phyloP scores from a whole-genome alignment of 2,888 invertebrate species.

The Drosophila eohydei region DNA sequence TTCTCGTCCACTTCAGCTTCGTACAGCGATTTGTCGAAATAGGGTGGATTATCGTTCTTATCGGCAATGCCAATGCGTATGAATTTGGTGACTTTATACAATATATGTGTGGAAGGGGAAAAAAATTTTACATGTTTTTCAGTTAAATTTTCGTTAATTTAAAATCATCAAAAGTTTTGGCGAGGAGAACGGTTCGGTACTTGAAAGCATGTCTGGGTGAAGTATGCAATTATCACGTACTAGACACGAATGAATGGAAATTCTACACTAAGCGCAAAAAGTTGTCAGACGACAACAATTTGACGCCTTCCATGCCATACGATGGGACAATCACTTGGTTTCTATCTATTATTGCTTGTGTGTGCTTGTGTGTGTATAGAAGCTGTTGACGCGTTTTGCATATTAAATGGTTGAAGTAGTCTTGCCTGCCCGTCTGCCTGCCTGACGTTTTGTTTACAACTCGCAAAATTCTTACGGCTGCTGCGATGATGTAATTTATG shows the following conservation, averaged over 20 bases:
- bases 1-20: slow-evolving; percentile 99
- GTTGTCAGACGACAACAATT: slow-evolving; percentile 62
- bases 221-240: slow-evolving; percentile 78
- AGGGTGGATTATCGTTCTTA: slow-evolving; percentile 99
- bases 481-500: slow-evolving; percentile 70
- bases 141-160: slow-evolving; percentile 42
- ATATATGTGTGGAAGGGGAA: neutral
- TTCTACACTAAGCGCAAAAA: slow-evolving; percentile 49
- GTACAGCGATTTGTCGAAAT: slow-evolving; percentile 98
- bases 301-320: slow-evolving; percentile 52
- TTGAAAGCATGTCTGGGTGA: slow-evolving; percentile 12
- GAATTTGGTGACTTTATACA: slow-evolving; percentile 95
- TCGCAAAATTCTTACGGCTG: slow-evolving; percentile 1
- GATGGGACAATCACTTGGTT: slow-evolving; percentile 49
- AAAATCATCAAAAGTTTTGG: slow-evolving; percentile 21
- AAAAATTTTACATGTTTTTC: slow-evolving; percentile 20
- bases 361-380: slow-evolving; percentile 20
- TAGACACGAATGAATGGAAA: slow-evolving; percentile 41
- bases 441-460: slow-evolving; percentile 34
- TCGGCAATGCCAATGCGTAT: slow-evolving; percentile 99
- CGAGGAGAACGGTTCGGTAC: slow-evolving; percentile 12
- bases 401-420: slow-evolving; percentile 53
- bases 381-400: slow-evolving; percentile 57
- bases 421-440: slow-evolving; percentile 5
- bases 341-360: slow-evolving; percentile 8